phyloP scores from a whole-genome alignment of 2,113 vertebrate genomes.

The Brachypodius melanocephalos region DNA sequence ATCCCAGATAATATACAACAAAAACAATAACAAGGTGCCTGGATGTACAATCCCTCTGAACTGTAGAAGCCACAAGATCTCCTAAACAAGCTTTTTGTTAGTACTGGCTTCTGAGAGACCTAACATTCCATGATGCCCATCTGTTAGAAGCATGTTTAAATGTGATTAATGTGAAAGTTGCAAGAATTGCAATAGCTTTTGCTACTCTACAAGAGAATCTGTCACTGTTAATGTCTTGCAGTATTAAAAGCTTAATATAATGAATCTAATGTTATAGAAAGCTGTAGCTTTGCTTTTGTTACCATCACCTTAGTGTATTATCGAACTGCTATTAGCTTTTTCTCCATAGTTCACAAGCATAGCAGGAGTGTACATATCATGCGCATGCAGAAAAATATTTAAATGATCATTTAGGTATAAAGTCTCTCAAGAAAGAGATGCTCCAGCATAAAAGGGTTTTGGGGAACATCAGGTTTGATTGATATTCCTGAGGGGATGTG shows the following conservation, averaged over 20 bases:
- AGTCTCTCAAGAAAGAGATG: not conserved
- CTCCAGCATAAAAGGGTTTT: not conserved
- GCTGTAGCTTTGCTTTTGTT: slow-evolving; percentile 41
- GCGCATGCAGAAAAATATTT: not conserved
- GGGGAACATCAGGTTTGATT: not conserved
- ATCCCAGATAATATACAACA: not conserved
- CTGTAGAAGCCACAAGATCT: slow-evolving; percentile 4
- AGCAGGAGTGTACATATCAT: not conserved
- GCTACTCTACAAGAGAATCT: slow-evolving; percentile 49
- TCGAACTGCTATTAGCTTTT: not conserved
- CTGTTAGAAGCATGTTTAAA: slow-evolving; percentile 57
- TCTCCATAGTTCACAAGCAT: not conserved
- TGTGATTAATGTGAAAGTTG: slow-evolving; percentile 58
- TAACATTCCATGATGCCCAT: slow-evolving; percentile 10
- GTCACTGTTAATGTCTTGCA: slow-evolving; percentile 64
- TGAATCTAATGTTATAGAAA: slow-evolving; percentile 48
- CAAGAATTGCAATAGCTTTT: slow-evolving; percentile 46
- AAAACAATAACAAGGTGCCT: slow-evolving; percentile 29
- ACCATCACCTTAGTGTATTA: slow-evolving; percentile 13
- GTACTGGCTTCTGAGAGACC: slow-evolving; percentile 22
- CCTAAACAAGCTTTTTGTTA: slow-evolving; percentile 33
- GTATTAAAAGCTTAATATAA: slow-evolving; percentile 66
- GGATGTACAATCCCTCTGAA: not conserved
- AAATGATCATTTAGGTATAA: not conserved
- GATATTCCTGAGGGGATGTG: not conserved